Evolutionary conservation across 2,888 invertebrate genomes (phyloP).

Genomic region (Spilarctia lutea): DNA sequence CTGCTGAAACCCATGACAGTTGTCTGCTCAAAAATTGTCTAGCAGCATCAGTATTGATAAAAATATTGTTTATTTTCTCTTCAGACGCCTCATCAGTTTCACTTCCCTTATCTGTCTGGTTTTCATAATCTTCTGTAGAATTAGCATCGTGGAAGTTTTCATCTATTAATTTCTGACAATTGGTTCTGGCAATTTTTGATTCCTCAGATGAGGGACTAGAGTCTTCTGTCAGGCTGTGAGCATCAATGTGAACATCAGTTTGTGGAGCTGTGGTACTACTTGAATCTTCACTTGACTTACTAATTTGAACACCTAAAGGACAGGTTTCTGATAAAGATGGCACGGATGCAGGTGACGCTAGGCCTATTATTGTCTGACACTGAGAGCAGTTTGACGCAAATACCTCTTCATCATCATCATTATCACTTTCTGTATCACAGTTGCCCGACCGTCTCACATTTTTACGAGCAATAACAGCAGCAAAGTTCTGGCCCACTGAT

Average conservation of each 20-base stretch:
- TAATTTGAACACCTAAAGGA: conserved; percentile 87
- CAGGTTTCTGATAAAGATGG: conserved; percentile 89
- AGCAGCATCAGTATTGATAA: conserved; percentile 93
- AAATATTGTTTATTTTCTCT: conserved; percentile 88
- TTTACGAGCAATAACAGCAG: conserved; percentile 90
- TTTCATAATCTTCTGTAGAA: conserved; percentile 60
- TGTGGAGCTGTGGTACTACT: conserved; percentile 87
- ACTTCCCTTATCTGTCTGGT: conserved; percentile 63
- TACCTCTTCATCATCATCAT: conserved; percentile 87
- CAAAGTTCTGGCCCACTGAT: conserved; percentile 92
- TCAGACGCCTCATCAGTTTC: conserved; percentile 64
- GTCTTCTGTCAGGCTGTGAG: conserved; percentile 85
- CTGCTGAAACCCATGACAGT: conserved; percentile 90
- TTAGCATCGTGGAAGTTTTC: conserved; percentile 58
- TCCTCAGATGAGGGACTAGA: conserved; percentile 86
- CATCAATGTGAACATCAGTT: conserved; percentile 85
- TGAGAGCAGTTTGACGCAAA: conserved; percentile 89
- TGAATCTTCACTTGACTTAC: conserved; percentile 87
- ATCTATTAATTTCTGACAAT: conserved; percentile 67
- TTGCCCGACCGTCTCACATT: conserved; percentile 80
- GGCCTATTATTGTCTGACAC: conserved; percentile 86
- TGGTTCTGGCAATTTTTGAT: conserved; percentile 81
- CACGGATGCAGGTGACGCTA: conserved; percentile 86
- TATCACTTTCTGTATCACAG: conserved; percentile 88
- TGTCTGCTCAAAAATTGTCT: conserved; percentile 92